Evolutionary conservation across 2,797 vertebrate species (phyloP).

Genomic region (Eulemur rubriventer): DNA sequence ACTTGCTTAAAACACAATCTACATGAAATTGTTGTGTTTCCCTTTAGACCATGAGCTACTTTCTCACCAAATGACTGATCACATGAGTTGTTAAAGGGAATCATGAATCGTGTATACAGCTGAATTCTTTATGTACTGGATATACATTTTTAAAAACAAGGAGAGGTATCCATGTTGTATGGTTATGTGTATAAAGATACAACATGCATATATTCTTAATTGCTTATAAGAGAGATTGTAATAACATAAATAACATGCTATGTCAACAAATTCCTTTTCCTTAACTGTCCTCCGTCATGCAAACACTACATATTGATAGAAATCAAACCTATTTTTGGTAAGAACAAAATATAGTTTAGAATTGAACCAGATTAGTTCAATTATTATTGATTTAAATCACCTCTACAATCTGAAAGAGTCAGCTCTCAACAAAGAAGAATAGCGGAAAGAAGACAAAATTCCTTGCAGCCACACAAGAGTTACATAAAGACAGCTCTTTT

Average conservation of each 20-base stretch:
- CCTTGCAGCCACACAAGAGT: background rate
- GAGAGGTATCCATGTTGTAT: background rate
- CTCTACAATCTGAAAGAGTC: constrained; percentile 41
- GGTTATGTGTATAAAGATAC: background rate
- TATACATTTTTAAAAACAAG: constrained; percentile 30
- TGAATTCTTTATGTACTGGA: constrained; percentile 4
- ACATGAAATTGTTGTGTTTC: constrained; percentile 81
- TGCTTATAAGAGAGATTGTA: background rate
- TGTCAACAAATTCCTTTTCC: constrained; percentile 43
- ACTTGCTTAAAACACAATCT: constrained; percentile 82
- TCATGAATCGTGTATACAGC: constrained; percentile 31
- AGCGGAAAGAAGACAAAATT: constrained; percentile 14
- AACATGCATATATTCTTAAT: background rate
- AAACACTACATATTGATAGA: constrained; percentile 30
- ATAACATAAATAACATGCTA: background rate
- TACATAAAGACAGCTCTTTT: constrained; percentile 28
- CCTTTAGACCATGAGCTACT: constrained; percentile 68
- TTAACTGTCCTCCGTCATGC: background rate
- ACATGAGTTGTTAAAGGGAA: constrained; percentile 52
- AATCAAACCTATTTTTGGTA: constrained; percentile 54
- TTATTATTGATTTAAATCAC: constrained; percentile 45
- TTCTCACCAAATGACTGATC: constrained; percentile 73
- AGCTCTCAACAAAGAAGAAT: background rate
- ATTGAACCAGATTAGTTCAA: constrained; percentile 21
- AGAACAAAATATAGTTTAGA: constrained; percentile 52